phyloP scores from a whole-genome alignment of 2,888 invertebrate genomes.

The Hecatera dysodea region DNA sequence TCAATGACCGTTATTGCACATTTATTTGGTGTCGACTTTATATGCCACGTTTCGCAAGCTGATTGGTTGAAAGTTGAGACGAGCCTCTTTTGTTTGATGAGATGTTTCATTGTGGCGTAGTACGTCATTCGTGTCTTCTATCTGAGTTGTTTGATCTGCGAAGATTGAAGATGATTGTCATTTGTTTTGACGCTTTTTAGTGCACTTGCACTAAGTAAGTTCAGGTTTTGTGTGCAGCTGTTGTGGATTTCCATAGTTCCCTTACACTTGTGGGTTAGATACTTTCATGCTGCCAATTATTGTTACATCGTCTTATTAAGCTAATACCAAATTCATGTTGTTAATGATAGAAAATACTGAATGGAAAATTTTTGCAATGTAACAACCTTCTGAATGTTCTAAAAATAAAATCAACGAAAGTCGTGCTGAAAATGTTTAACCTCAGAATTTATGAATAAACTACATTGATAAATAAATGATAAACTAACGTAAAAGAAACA shows the following conservation, averaged over 20 bases:
- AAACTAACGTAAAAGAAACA: not conserved
- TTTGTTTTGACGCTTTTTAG: not conserved
- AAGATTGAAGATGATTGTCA: not conserved
- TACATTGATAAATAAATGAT: no score
- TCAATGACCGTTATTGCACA: no score
- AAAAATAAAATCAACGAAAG: not conserved
- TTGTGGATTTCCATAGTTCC: not conserved
- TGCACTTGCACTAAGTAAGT: not conserved
- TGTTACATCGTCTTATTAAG: no score
- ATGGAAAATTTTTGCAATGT: not conserved
- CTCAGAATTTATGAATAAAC: not conserved
- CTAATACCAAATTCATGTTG: no score
- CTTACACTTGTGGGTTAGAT: not conserved
- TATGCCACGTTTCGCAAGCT: not conserved
- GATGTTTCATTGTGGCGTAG: slow-evolving; percentile 1
- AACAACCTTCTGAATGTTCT: not conserved
- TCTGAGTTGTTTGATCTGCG: not conserved
- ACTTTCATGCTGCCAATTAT: no score
- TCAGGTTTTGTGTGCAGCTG: not conserved
- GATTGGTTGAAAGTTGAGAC: slow-evolving; percentile 13
- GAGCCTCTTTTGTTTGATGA: slow-evolving; percentile 18
- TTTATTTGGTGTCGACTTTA: no score
- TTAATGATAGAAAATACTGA: not conserved
- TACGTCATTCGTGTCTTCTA: not conserved
- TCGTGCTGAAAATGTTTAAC: not conserved